Evolutionary conservation across 1,140 invertebrate species (phyloP), one percentile per base, ranked within the genome.

Genomic region (Pissodes strobi): DNA sequence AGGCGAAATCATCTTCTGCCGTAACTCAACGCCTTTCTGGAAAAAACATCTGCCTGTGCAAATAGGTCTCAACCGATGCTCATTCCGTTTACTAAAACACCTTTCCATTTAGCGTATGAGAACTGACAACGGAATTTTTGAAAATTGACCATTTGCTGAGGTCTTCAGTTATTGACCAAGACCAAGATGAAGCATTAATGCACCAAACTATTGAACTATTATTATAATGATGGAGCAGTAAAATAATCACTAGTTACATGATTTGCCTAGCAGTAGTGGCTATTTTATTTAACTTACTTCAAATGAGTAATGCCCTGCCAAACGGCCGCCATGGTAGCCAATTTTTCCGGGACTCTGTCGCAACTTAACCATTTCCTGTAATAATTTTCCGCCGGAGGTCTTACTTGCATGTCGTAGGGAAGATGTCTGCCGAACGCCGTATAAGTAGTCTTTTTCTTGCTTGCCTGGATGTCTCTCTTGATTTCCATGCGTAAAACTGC

Each of bases 291-390:
- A 43, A 52, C 27, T 52, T 58, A 83, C 81, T 79, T 82, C 0
- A 87, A 73, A 72, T 85, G 76, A 17, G 80, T 78, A 17, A 87
- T 82, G 3, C 79, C 80, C 13, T 82, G 76, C 82, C 82, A 86
- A 1, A 86, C 80, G 15, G 76, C 74, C 0, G 82, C 78, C 85
- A 87, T 86, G 1, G 79, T 80, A 25, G 81, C 78, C 1, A 87
- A 61, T 38, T 84, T 82, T 38, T 79, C 75, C 0, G 82, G 82
- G 15, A 84, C 80, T 48, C 79, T 74, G 43, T 82, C 76, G 17
- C 78, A 79, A 6, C 76, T 69, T 1, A 80, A 21, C 84, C 83
- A 85, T 58, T 79, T 78, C 23, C 75, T 69, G 25, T 76, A 56
- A 0, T 82, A 79, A 6, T 79, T 78, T 72, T 82, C 82, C 18